Percentiles rank a stretch among this genome's conserved stretches.
These are phyloP conservation scores for Tetramorium parvispinum DNA, from an alignment of 1,140 invertebrate species.

Conservation along the genomic window DNA sequence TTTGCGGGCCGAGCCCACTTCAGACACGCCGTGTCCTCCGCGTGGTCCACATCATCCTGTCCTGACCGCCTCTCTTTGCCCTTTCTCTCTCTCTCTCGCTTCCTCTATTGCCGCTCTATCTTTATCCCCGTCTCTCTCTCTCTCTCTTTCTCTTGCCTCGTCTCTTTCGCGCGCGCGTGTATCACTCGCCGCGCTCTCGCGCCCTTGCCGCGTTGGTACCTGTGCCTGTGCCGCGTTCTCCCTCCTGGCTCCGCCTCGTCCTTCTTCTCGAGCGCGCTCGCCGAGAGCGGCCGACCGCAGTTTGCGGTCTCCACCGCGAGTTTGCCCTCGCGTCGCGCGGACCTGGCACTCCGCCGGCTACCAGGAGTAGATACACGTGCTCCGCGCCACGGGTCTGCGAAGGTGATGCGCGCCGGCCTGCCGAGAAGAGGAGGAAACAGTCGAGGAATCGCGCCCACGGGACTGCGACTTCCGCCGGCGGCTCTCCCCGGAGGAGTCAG, in stretches of 20 bases:
- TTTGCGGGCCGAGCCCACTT: slow-evolving; percentile 65
- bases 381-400: slow-evolving; percentile 26
- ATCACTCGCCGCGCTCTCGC: slow-evolving; percentile 41
- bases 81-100: slow-evolving; percentile 18
- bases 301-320: slow-evolving; percentile 69
- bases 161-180: not conserved
- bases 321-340: slow-evolving; percentile 70
- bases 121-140: not conserved
- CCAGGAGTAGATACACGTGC: slow-evolving; percentile 71
- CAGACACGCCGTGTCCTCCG: slow-evolving; percentile 80
- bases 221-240: slow-evolving; percentile 45
- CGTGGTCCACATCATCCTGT: slow-evolving; percentile 77
- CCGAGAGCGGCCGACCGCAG: slow-evolving; percentile 61
- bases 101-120: not conserved
- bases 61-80: slow-evolving; percentile 27
- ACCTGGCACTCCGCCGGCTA: slow-evolving; percentile 72
- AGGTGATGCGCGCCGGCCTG: slow-evolving; percentile 1
- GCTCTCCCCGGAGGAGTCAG: not conserved
- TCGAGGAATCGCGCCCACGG: slow-evolving; percentile 36
- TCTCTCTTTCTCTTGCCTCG: not conserved
- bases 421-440: slow-evolving; percentile 38
- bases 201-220: slow-evolving; percentile 51
- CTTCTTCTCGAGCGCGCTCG: slow-evolving; percentile 67
- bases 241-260: slow-evolving; percentile 60
- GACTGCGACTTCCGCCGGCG: not conserved